Percentiles rank a stretch among this genome's conserved stretches.
Evolutionary conservation across 2,888 invertebrate species (phyloP).

Genomic region (Drosophila atripex): DNA sequence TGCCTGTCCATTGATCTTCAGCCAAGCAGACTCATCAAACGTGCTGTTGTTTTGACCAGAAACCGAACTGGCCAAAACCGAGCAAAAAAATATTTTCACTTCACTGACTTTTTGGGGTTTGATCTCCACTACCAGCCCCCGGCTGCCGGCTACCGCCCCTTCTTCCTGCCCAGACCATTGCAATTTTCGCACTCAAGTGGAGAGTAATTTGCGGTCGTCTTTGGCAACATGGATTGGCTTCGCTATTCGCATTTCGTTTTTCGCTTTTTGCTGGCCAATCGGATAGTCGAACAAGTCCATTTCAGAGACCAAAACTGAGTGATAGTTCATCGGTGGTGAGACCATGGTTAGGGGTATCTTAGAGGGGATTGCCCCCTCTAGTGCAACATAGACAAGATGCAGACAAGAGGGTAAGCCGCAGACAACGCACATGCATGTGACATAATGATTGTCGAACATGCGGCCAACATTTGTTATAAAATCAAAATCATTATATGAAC

Average conservation of each 20-base stretch:
- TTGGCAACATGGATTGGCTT: constrained; percentile 50
- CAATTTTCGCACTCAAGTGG: constrained; percentile 75
- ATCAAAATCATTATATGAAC: constrained; percentile 19
- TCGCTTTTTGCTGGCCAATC: constrained; percentile 58
- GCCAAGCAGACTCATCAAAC: not conserved
- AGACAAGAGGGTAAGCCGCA: constrained; percentile 6
- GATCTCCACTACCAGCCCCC: not conserved
- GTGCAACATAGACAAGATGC: too few species aligned
- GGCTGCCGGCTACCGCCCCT: constrained; percentile 5
- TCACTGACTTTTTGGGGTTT: constrained; percentile 58
- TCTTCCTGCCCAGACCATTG: constrained; percentile 31
- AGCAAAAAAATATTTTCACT: constrained; percentile 43
- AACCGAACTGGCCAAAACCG: not conserved
- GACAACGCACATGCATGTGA: constrained; percentile 54
- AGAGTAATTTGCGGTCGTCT: constrained; percentile 71
- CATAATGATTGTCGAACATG: constrained; percentile 66
- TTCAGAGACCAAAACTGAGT: constrained; percentile 55
- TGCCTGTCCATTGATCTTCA: constrained; percentile 1
- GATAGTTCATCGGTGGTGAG: constrained; percentile 52
- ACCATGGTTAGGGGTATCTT: not conserved
- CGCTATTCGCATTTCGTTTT: constrained; percentile 28
- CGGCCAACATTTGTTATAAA: constrained; percentile 62
- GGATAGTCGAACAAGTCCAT: constrained; percentile 74
- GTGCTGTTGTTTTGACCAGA: not conserved
- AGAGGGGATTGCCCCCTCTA: not conserved